Percentiles rank a stretch among this genome's conserved stretches.
Conservation (phyloP, 2,888 invertebrate genomes). For the Tenthredo scrophulariae region DNA sequence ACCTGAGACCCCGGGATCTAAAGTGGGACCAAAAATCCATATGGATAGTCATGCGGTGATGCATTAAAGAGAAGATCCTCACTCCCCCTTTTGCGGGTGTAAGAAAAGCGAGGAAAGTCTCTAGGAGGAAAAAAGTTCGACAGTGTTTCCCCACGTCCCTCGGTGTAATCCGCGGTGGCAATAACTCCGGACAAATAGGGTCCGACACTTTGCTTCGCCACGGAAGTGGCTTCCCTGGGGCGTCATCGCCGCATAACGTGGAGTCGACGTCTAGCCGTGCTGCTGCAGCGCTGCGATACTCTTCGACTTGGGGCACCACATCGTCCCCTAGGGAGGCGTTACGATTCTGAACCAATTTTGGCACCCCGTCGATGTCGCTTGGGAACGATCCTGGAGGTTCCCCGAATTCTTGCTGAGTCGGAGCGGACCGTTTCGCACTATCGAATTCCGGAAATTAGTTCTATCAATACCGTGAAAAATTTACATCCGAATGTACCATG, state of each 20-base stretch:
- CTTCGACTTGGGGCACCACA: background rate
- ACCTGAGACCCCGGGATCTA: background rate
- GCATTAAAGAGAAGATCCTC: background rate
- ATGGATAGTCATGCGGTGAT: background rate
- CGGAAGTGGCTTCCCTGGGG: slow-evolving; percentile 51
- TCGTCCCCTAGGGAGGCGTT: slow-evolving; percentile 48
- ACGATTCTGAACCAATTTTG: slow-evolving; percentile 52
- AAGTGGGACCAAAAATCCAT: background rate
- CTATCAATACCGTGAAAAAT: background rate
- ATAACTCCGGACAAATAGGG: slow-evolving; percentile 51
- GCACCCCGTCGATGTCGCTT: slow-evolving; percentile 44
- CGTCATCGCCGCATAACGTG: slow-evolving; percentile 22
- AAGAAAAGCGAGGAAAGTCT: background rate
- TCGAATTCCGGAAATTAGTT: slow-evolving; percentile 10
- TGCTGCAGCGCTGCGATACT: slow-evolving; percentile 1
- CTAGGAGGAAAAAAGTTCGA: background rate
- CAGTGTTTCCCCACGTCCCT: background rate
- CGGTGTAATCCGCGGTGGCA: slow-evolving; percentile 43
- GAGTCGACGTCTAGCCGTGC: slow-evolving; percentile 8
- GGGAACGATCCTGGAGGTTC: slow-evolving; percentile 24
- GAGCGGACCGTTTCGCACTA: background rate
- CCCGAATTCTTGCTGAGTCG: slow-evolving; percentile 4
- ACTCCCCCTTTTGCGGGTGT: background rate
- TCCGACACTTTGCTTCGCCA: slow-evolving; percentile 49
- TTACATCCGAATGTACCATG: background rate